Evolutionary conservation across 2,797 vertebrate genomes (phyloP), one percentile per base, ranked within the genome.

Genomic region (Phyllotis vaccarum): DNA sequence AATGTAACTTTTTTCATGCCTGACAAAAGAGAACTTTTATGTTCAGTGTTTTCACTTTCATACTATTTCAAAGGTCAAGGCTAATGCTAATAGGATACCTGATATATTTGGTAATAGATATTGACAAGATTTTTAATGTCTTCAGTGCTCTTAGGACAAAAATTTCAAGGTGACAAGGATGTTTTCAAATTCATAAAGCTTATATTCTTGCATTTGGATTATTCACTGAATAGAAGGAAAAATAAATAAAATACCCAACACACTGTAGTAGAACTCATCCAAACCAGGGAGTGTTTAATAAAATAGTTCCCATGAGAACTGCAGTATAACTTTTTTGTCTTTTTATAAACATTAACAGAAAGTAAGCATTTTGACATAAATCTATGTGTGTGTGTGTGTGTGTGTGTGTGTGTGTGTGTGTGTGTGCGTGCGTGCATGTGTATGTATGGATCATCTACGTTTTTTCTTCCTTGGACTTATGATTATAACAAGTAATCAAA

Each of bases 31-130:
- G 78, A 46, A 13, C 68, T 29, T 88, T 86, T 81, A 62, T 64
- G 17, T 78, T 62, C 58, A 52, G 1, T 24, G 21, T 83, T 94
- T 82, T 72, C 43, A 78, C 91, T 70, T 96, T 88, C 72, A 87
- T 76, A 29, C 10, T 88, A 88, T 88, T 91, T 62, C 12, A 89
- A 83, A 89, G 66, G 68, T 75, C 58, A 93, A 91, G 27, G 34
- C 37, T 40, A 86, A 4, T 91, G n/a, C 7, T 21, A 75, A 68
- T 83, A 52, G n/a, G 31, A 83, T 87, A n/a, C 5, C 52, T 89
- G 88, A 72, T 70, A 21, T 70, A 46, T 64, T 70, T 88, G 8
- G 7, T 88, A 83, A 78, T 91, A 9, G 60, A 29, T 78, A 83
- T 22, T 87, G 8, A 82, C 27, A 80, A 56, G 34, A n/a, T 60